These are phyloP conservation scores for Ectemnius continuus DNA, from an alignment of 2,888 invertebrate genomes.

Conservation along the genomic window DNA sequence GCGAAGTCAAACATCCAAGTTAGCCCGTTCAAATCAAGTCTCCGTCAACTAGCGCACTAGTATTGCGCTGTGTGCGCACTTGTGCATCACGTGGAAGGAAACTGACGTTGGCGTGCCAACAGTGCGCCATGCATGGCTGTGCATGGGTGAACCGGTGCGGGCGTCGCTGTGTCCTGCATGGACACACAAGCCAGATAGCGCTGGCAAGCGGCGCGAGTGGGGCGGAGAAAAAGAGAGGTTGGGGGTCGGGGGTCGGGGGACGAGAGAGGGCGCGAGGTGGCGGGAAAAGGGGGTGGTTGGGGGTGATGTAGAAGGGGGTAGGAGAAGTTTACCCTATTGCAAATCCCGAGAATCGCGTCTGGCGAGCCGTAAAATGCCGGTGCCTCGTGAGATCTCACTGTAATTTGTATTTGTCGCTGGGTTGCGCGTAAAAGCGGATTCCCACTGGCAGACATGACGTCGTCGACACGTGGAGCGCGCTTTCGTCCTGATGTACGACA, in stretches of 20 bases:
- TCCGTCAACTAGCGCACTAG: constrained; percentile 9
- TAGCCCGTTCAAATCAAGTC: constrained; percentile 16
- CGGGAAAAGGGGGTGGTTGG: constrained; percentile 31
- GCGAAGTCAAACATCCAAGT: not conserved
- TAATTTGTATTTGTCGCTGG: constrained; percentile 65
- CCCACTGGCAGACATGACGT: constrained; percentile 49
- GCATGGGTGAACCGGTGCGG: too few species aligned
- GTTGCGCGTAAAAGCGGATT: constrained; percentile 59
- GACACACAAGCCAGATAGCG: too few species aligned
- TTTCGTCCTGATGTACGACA: constrained; percentile 62
- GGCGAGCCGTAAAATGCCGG: constrained; percentile 61
- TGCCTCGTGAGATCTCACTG: constrained; percentile 54
- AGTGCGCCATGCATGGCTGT: not conserved
- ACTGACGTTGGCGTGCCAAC: constrained; percentile 6
- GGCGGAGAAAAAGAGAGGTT: constrained; percentile 10
- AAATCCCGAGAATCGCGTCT: constrained; percentile 64
- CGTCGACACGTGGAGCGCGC: constrained; percentile 55
- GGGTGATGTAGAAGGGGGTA: too few species aligned
- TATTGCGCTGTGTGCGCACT: not conserved
- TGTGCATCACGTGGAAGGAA: constrained; percentile 16
- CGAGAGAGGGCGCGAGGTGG: not conserved
- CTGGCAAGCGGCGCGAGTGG: too few species aligned
- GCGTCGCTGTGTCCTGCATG: too few species aligned
- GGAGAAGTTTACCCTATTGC: constrained; percentile 54
- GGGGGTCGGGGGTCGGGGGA: constrained; percentile 4